Evolutionary conservation across 2,113 vertebrate species (phyloP).

Genomic region (Nematolebias whitei): DNA sequence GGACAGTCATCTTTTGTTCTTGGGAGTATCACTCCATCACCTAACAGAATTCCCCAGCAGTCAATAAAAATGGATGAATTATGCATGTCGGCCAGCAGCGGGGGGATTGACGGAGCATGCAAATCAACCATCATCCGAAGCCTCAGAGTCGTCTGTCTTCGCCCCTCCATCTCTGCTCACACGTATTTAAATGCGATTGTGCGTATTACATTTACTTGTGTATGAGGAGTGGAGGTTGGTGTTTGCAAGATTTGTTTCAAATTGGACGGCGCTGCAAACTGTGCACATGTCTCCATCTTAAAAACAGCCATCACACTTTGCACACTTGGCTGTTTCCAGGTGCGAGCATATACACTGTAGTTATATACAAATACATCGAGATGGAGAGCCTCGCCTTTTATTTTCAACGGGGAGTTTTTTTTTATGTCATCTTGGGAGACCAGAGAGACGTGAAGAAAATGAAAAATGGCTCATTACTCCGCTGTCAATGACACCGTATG

Average conservation of each 20-base stretch:
- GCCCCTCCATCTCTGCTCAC: conserved; percentile 32
- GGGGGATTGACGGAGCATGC: conserved; percentile 70
- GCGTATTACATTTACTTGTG: conserved; percentile 62
- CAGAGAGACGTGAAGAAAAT: background rate
- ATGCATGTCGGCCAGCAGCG: conserved; percentile 64
- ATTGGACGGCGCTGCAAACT: conserved; percentile 13
- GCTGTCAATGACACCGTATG: no score
- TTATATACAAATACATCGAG: background rate
- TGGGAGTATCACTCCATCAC: conserved; percentile 60
- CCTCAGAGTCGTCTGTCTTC: conserved; percentile 45
- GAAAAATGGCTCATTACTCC: conserved; percentile 7
- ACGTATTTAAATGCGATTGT: conserved; percentile 68
- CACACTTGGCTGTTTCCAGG: background rate
- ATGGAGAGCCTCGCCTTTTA: background rate
- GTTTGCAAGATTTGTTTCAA: conserved; percentile 50
- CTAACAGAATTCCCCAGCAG: conserved; percentile 74
- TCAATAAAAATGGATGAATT: conserved; percentile 79
- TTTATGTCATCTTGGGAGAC: background rate
- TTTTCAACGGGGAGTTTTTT: conserved; percentile 12
- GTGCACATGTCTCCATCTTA: background rate
- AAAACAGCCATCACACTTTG: background rate
- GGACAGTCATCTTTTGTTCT: conserved; percentile 68
- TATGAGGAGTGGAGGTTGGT: conserved; percentile 29
- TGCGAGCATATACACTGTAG: background rate
- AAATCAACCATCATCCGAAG: conserved; percentile 62